Evolutionary conservation across 2,113 vertebrate species (phyloP).

Genomic region (Nanorana parkeri): DNA sequence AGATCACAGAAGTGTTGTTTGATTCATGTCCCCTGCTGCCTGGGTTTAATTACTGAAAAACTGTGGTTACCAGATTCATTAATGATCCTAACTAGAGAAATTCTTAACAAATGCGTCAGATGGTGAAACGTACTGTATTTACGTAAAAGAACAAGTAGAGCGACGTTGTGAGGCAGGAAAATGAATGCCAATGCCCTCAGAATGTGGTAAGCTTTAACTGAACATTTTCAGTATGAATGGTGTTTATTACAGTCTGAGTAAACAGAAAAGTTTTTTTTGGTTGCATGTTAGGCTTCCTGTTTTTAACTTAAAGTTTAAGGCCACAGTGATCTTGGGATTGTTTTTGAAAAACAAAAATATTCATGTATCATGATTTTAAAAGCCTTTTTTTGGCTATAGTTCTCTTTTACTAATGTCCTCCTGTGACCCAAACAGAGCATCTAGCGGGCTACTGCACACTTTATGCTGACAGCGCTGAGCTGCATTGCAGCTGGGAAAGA

Average conservation of each 20-base stretch:
- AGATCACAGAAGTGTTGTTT: conserved; percentile 35
- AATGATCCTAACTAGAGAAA: neutral
- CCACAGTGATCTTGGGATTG: too few species aligned
- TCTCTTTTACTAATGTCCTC: too few species aligned
- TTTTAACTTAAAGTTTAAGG: too few species aligned
- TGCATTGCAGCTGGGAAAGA: too few species aligned
- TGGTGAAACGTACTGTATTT: conserved; percentile 7
- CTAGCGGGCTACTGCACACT: too few species aligned
- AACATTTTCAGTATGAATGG: neutral
- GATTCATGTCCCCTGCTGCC: conserved; percentile 19
- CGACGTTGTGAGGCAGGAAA: neutral
- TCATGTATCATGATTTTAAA: too few species aligned
- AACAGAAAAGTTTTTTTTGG: neutral
- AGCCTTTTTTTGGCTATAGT: too few species aligned
- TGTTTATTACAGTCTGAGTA: neutral
- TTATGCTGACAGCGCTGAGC: too few species aligned
- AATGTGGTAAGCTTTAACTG: neutral
- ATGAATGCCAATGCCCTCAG: neutral
- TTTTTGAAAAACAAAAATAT: too few species aligned
- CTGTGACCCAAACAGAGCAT: too few species aligned
- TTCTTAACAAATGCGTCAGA: conserved; percentile 26
- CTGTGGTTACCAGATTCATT: conserved; percentile 40
- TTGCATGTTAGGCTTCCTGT: too few species aligned
- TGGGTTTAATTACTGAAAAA: conserved; percentile 24
- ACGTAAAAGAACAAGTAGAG: neutral